Evolutionary conservation across 1,140 invertebrate genomes (phyloP).

Genomic region (Antheraea pernyi): DNA sequence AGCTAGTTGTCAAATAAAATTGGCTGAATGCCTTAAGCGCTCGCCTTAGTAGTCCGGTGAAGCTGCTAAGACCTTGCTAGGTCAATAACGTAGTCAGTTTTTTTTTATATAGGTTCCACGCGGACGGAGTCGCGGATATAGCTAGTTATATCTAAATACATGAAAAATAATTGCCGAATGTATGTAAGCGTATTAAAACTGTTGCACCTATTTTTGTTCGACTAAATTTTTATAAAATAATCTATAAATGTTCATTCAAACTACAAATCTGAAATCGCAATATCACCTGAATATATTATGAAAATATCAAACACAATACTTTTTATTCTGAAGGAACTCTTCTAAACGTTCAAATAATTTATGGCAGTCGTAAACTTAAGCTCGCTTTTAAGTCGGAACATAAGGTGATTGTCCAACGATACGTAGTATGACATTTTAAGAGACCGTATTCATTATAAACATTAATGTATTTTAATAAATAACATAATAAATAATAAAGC

Average conservation of each 20-base stretch:
- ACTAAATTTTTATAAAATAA: neutral
- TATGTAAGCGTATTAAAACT: too few species aligned
- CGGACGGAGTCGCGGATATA: too few species aligned
- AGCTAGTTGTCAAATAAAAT: too few species aligned
- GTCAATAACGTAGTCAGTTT: too few species aligned
- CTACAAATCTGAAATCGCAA: neutral
- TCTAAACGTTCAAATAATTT: neutral
- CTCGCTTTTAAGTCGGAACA: neutral
- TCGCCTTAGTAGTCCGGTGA: too few species aligned
- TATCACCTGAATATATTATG: neutral
- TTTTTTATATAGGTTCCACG: too few species aligned
- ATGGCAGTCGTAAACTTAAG: neutral
- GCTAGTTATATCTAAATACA: too few species aligned
- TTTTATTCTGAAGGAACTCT: neutral
- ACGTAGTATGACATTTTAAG: neutral
- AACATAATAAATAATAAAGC: neutral
- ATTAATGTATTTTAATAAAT: neutral
- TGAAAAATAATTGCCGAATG: too few species aligned
- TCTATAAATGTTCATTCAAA: neutral
- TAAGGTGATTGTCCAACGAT: slow-evolving; percentile 4
- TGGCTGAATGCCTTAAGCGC: too few species aligned
- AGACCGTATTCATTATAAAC: neutral
- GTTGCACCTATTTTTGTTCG: too few species aligned
- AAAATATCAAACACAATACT: neutral
- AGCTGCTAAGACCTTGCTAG: too few species aligned